Percentiles rank a stretch among this genome's conserved stretches.
Conservation (phyloP, 2,888 invertebrate species). For the Agrochola macilenta region DNA sequence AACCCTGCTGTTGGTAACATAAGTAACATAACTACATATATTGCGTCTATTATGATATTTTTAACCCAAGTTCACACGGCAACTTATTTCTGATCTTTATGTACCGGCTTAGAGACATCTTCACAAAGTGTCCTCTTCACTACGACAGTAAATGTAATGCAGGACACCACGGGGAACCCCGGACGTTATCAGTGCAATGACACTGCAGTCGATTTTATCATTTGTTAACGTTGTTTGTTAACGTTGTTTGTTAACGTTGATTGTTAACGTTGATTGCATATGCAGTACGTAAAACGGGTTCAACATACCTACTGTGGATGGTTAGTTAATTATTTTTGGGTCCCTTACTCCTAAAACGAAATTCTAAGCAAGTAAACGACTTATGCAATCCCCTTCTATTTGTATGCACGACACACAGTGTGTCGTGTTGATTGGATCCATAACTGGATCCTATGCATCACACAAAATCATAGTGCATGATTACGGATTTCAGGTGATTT, state of each 20-base stretch:
- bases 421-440: background rate
- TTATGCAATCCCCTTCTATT: background rate
- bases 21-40: background rate
- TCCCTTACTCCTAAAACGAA: too few relatives aligned
- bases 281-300: too few relatives aligned
- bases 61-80: background rate
- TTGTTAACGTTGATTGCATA: too few relatives aligned
- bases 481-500: background rate
- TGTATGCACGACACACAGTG: background rate
- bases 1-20: background rate
- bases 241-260: too few relatives aligned
- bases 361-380: background rate
- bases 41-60: background rate
- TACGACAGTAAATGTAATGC: background rate
- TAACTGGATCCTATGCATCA: background rate
- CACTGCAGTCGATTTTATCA: background rate
- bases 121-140: background rate
- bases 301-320: background rate
- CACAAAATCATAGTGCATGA: background rate
- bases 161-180: slow-evolving; percentile 4
- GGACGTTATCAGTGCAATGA: slow-evolving; percentile 2
- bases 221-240: too few relatives aligned
- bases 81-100: background rate
- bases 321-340: background rate
- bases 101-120: background rate